A percentile compares a stretch with the other conserved stretches of the same genome.
Evolutionary conservation across 2,113 vertebrate species (phyloP).

Genomic region (Xiphophorus couchianus): DNA sequence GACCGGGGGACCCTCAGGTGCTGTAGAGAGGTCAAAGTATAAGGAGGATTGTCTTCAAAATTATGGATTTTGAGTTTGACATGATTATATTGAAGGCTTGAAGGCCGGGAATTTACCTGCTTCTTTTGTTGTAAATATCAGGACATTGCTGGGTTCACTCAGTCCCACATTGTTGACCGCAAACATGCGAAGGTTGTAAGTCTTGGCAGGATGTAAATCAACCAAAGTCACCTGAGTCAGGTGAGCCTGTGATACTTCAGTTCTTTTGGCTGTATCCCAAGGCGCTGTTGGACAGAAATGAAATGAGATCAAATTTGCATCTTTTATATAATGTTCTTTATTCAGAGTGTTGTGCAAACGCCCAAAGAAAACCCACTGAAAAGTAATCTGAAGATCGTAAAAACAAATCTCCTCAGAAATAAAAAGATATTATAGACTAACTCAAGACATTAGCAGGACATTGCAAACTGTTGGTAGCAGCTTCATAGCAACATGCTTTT

Average conservation of each 20-base stretch:
- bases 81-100: background rate
- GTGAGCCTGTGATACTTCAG: slow-evolving; percentile 15
- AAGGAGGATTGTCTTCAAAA: background rate
- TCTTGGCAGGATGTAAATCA: slow-evolving; percentile 60
- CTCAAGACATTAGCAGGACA: background rate
- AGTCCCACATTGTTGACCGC: slow-evolving; percentile 54
- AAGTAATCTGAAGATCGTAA: background rate
- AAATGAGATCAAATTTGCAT: background rate
- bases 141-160: slow-evolving; percentile 66
- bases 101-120: slow-evolving; percentile 48
- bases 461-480: background rate
- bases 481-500: background rate
- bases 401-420: background rate
- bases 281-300: slow-evolving; percentile 37
- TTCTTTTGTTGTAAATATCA: slow-evolving; percentile 67
- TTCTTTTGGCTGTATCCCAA: slow-evolving; percentile 54
- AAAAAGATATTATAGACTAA: background rate
- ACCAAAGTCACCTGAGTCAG: slow-evolving; percentile 62
- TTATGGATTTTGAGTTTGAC: background rate
- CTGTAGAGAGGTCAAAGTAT: slow-evolving; percentile 38
- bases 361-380: no score
- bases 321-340: background rate
- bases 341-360: no score
- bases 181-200: slow-evolving; percentile 70
- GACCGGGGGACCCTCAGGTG: slow-evolving; percentile 64